phyloP scores from a whole-genome alignment of 2,797 vertebrate genomes.

The Hoplostethus atlanticus region DNA sequence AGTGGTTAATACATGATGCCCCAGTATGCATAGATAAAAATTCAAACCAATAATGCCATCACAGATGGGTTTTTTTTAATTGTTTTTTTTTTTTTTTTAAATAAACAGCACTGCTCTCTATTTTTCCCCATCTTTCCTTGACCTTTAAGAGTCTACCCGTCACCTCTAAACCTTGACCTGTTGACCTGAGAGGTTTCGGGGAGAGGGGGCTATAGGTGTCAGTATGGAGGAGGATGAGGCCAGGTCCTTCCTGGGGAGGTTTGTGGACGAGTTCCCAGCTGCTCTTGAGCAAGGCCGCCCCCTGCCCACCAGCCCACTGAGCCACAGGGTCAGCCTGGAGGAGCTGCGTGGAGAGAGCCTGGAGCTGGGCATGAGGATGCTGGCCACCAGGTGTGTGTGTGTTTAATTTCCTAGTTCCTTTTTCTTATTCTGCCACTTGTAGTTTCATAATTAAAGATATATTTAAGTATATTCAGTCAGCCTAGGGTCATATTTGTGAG shows the following conservation, averaged over 20 bases:
- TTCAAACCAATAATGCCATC: too few species aligned
- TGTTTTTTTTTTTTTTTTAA: too few species aligned
- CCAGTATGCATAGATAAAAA: too few species aligned
- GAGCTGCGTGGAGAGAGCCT: conserved; percentile 89
- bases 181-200: not conserved
- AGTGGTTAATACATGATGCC: too few species aligned
- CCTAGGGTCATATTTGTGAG: too few species aligned
- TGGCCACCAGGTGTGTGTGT: conserved; percentile 75
- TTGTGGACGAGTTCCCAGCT: conserved; percentile 86
- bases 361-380: conserved; percentile 85
- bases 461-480: too few species aligned
- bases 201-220: conserved; percentile 40
- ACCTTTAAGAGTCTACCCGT: not conserved
- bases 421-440: too few species aligned
- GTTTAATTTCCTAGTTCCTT: not conserved
- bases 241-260: conserved; percentile 73
- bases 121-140: not conserved
- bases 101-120: too few species aligned
- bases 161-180: conserved; percentile 10
- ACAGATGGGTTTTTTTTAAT: too few species aligned
- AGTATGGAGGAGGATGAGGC: conserved; percentile 54
- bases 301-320: conserved; percentile 81
- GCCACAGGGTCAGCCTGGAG: conserved; percentile 76
- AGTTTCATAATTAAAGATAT: too few species aligned
- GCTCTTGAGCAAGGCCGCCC: conserved; percentile 78